Base-by-base conservation (phyloP, 2,113 vertebrate species). In the Burhinus bistriatus region DNA sequence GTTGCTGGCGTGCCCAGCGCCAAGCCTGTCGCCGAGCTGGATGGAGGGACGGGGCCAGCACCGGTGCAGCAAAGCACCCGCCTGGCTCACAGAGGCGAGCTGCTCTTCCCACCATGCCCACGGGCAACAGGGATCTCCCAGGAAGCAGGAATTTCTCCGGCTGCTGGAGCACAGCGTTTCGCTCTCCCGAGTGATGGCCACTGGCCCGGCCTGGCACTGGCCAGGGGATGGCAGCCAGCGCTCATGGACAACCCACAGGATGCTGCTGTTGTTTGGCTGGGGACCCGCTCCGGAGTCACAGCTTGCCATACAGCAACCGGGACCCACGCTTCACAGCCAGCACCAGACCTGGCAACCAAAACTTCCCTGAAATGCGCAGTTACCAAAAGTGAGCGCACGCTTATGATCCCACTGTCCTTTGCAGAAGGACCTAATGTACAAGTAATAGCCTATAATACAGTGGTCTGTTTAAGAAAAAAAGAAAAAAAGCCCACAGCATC, bases 191-290 rank as follows among this genome's bases (percentile, higher is more conserved):
- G 49, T 2, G 2, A 22, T 5, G 16, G 66, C 8, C 61, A 7
- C 40, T 22, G 7, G 47, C n/a, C 40, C 34, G 34, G 47, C n/a
- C 40, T 32, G 30, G 44, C 4, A 0, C 6, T 18, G 75, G 70
- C 96, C 91, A 55, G 97, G 72, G 95, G 94, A 94, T 76, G 96
- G 97, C 97, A 97, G 88, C 36, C 91, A 45, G 22, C 3, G 40
- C 10, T 93, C 59, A 47, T 5, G 7, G 44, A 80, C 5, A 11
- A 87, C 57, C 73, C 42, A 11, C 49, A 2, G 15, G 45, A 26
- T 11, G 13, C 55, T 6, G 42, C 59, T n/a, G 19, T 1, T 15
- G 19, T 1, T 15, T 2, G 19, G 2, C 16, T 26, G 42, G 77
- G 27, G 27, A 49, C 9, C 29, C 3, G 3, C 72, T 49, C 22